Evolutionary conservation across 2,888 invertebrate species (phyloP), one percentile per base, ranked within the genome.

Genomic region (Creontiades dilutus): DNA sequence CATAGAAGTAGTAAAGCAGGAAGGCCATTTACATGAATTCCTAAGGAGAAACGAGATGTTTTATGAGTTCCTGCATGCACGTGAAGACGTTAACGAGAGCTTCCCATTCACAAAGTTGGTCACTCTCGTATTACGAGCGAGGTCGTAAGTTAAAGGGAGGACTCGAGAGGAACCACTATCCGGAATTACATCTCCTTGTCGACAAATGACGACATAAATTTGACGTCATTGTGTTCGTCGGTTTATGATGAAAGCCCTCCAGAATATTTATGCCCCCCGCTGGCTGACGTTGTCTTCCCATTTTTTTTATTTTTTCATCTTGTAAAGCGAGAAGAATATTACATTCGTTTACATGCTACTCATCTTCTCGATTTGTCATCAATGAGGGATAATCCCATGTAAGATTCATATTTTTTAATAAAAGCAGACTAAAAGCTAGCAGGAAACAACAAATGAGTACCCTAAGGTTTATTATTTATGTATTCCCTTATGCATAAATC

Each of bases 171-270:
- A 57, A 57, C 57, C 57, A 57, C 57, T 57, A 57, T 57, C 57
- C 57, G 57, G 57, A 57, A 57, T 57, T 57, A 57, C 57, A 57
- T 57, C 57, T 57, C n/a, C 37, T 37, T 37, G 57, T n/a, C 16
- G 57, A 57, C 57, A 57, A 57, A 57, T 57, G 57, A 57, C 57
- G 52, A 14, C 16, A 16, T n/a, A 57, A 57, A n/a, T n/a, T 57
- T 57, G 16, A 16, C 57, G 57, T 57, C 57, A 57, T 57, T 57
- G n/a, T 16, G 57, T n/a, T 16, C n/a, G 14, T 14, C 57, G 57
- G 57, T 57, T 57, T n/a, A 57, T 57, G 57, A 57, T n/a, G 57
- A n/a, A 57, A 57, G n/a, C 57, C 57, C n/a, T 57, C n/a, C 57
- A 57, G n/a, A 14, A 57, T 57, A 57, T 57, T 57, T 57, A 57